Percentiles rank a stretch among this genome's conserved stretches.
These are phyloP conservation scores for Pseudomyrmex dendroicus DNA, from an alignment of 1,140 invertebrate genomes.

Conservation along the genomic window DNA sequence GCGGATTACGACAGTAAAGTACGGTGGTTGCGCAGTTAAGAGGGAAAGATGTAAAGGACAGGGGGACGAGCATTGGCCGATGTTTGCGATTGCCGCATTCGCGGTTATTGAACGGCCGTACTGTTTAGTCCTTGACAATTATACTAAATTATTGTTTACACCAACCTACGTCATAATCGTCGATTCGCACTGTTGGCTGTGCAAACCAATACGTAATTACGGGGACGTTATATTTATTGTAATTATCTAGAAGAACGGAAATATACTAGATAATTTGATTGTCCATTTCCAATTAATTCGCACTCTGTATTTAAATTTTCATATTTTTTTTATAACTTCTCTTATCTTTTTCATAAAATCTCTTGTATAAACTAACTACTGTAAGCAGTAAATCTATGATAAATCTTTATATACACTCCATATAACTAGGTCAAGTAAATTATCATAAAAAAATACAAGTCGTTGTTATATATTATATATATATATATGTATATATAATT, in stretches of 20 bases:
- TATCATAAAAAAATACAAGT: too few species aligned
- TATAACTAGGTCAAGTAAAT: too few species aligned
- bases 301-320: too few species aligned
- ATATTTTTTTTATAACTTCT: too few species aligned
- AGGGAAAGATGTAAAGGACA: conserved; percentile 13
- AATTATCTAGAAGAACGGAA: conserved; percentile 20
- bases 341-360: too few species aligned
- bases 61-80: conserved; percentile 43
- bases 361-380: too few species aligned
- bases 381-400: too few species aligned
- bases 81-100: conserved; percentile 74
- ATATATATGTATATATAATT: background rate
- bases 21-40: conserved; percentile 56
- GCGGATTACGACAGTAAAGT: conserved; percentile 80
- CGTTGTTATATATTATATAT: too few species aligned
- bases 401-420: too few species aligned
- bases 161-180: conserved; percentile 63
- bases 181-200: conserved; percentile 57
- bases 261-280: conserved; percentile 5
- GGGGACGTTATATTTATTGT: conserved; percentile 16
- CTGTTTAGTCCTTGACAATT: conserved; percentile 74
- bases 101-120: conserved; percentile 72
- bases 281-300: too few species aligned
- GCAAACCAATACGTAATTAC: conserved; percentile 22
- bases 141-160: conserved; percentile 77